Evolutionary conservation across 2,888 invertebrate genomes (phyloP), one percentile per base, ranked within the genome.

Genomic region (Julus scanicus): DNA sequence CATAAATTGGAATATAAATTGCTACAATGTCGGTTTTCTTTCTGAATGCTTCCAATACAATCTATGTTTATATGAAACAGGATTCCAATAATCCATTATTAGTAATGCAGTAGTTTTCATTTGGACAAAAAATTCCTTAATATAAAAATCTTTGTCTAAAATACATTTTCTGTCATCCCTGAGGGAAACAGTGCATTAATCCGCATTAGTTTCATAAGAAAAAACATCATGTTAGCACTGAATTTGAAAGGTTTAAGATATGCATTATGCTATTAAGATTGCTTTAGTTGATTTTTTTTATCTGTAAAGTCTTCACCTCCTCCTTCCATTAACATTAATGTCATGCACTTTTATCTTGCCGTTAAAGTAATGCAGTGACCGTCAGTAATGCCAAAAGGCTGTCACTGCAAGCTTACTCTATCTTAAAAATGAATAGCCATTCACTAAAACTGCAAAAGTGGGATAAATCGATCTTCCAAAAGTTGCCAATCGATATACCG

Each of bases 381-480:
- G 80, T 80, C 80, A 80, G 80, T 37, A 29, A 29, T 80, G 29
- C 80, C 80, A 80, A 37, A 1, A 80, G 80, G 80, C 29, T 80
- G 80, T 80, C 80, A 80, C 9, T 80, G 80, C 80, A 80, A 80
- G 37, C 80, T 80, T 80, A 37, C 80, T 80, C 37, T 37, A 80
- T 80, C 80, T 80, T 80, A 80, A 80, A 80, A 37, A 37, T 80
- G 80, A 80, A 80, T 80, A 80, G 80, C 37, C 80, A 80, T 80
- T 80, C 80, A 80, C 80, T 80, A 37, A 80, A 80, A 80, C 80
- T 11, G 37, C 37, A 80, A 80, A 80, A 80, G 37, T 80, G 15
- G 80, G 80, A 80, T 80, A 80, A 80, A 80, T 80, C 80, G 80
- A 80, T 80, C 80, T 80, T 80, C 80, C 80, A 80, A 80, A 80